These are phyloP conservation scores for Eutolmus rufibarbis DNA, from an alignment of 2,888 invertebrate genomes.

Conservation along the genomic window DNA sequence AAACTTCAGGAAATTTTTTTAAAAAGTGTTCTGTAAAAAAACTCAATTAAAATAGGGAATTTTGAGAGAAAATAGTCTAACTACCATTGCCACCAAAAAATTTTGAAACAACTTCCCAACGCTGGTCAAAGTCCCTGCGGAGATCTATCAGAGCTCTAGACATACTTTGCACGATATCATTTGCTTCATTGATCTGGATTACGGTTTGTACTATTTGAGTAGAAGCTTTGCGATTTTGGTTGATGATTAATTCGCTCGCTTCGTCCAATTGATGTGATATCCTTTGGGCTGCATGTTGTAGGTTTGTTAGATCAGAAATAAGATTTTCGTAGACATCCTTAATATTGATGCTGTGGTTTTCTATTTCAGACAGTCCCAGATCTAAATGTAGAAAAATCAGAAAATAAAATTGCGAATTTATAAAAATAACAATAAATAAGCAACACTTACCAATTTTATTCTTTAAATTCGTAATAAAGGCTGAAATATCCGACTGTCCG, in stretches of 20 bases:
- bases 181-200: constrained; percentile 65
- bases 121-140: constrained; percentile 15
- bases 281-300: constrained; percentile 64
- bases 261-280: constrained; percentile 54
- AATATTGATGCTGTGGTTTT: constrained; percentile 64
- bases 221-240: constrained; percentile 64
- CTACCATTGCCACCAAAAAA: constrained; percentile 40
- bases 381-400: constrained; percentile 48
- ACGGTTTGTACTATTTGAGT: constrained; percentile 65
- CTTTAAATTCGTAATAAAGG: constrained; percentile 66
- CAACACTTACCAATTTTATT: constrained; percentile 61
- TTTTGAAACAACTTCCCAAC: constrained; percentile 26
- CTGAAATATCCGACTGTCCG: constrained; percentile 65
- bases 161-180: constrained; percentile 63
- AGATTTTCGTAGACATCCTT: constrained; percentile 66
- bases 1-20: not conserved
- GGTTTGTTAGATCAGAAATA: constrained; percentile 65
- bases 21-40: constrained; percentile 30
- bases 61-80: not conserved
- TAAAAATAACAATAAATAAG: too few species aligned
- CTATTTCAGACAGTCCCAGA: constrained; percentile 56
- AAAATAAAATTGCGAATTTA: too few species aligned
- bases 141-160: constrained; percentile 19
- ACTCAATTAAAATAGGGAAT: not conserved
- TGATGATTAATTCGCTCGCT: constrained; percentile 1